A percentile compares a stretch with the other conserved stretches of the same genome.
These are phyloP conservation scores for Ptychochromis oligacanthus DNA, from an alignment of 2,113 vertebrate genomes.

Conservation along the genomic window DNA sequence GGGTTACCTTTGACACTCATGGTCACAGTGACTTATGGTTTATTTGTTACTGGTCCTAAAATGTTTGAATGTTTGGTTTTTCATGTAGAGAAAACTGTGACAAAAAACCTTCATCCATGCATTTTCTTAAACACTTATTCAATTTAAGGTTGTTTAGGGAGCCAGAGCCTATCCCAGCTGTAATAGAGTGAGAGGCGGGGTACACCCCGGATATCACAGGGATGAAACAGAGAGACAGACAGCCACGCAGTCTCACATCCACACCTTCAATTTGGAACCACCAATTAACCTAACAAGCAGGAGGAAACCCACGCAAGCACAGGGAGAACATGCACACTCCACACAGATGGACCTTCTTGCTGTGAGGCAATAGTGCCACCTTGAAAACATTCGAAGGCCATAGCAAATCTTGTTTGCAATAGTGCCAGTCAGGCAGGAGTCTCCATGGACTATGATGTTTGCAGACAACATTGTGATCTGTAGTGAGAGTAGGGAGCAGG, in stretches of 20 bases:
- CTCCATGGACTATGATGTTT: too few relatives aligned
- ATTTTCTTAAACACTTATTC: not conserved
- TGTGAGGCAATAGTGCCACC: not conserved
- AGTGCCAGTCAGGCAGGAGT: too few relatives aligned
- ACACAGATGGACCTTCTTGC: not conserved
- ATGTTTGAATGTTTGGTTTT: not conserved
- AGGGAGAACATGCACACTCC: too few relatives aligned
- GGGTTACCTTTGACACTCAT: not conserved
- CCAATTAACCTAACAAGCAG: not conserved
- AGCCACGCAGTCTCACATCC: not conserved
- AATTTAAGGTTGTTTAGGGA: not conserved
- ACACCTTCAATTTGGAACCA: not conserved
- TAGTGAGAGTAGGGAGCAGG: too few relatives aligned
- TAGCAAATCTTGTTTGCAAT: too few relatives aligned
- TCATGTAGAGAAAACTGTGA: not conserved
- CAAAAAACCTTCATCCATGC: not conserved
- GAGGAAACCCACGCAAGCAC: not conserved
- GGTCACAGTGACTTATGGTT: not conserved
- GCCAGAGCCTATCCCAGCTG: not conserved
- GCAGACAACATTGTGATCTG: too few relatives aligned
- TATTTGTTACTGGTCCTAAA: not conserved
- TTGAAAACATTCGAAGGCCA: not conserved
- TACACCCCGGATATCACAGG: not conserved
- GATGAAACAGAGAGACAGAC: not conserved
- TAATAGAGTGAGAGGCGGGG: not conserved